Evolutionary conservation across 2,113 vertebrate species (phyloP), one percentile per base, ranked within the genome.

Genomic region (Ptychochromis oligacanthus): DNA sequence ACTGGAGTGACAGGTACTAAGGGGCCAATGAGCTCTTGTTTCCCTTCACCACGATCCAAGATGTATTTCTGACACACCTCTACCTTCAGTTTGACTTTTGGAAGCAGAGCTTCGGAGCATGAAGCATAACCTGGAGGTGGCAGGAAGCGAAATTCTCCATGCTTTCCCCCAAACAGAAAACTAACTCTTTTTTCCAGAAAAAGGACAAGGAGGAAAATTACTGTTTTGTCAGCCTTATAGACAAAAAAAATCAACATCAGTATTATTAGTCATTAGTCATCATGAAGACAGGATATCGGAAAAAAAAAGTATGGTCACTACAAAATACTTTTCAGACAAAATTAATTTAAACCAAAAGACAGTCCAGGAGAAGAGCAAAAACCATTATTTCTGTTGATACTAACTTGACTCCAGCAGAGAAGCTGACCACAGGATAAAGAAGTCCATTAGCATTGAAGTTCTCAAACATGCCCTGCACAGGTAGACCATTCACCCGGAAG

Each of bases 391-490:
- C 55, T 75, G 17, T 22, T 31, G 52, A 17, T 13, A 79, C 97
- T 96, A 85, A 99, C 98, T 96, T 98, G 87, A 98, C 96, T 93
- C 97, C 97, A 78, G 97, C 96, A 60, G 98, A 99, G 93, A 99
- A 97, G 95, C 98, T 99, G 93, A 97, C 96, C 76, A 97, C 97
- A 2, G 98, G 98, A 82, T 97, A 96, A 92, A 99, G 96, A 89
- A 97, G 96, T 11, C 97, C 97, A 67, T 97, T 95, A 4, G 93
- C 92, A 62, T 91, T 97, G 93, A 99, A 98, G 94, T 98, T 98
- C 91, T 99, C 98, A 87, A 98, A 96, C 98, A 99, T 99, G 79
- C 98, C 98, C 95, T 99, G 98, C 86, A 99, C 98, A 14, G 98
- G 98, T 3, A 98, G 97, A 5, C 98, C 98, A 1, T 99, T 99